phyloP scores from a whole-genome alignment of 2,888 invertebrate genomes.

The Cerceris rybyensis region DNA sequence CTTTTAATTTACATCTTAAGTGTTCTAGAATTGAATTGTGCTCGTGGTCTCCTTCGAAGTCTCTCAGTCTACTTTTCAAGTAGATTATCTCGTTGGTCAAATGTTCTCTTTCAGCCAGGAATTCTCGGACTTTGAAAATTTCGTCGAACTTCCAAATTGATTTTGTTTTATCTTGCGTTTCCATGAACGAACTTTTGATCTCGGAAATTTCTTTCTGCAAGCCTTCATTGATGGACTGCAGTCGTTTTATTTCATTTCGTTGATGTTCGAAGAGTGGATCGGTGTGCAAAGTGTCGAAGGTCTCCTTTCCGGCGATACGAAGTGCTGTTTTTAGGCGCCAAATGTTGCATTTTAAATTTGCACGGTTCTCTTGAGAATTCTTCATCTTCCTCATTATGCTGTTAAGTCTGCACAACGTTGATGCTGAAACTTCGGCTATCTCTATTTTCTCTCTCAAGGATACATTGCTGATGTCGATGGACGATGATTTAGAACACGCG shows the following conservation, averaged over 20 bases:
- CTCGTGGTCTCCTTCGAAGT: constrained; percentile 38
- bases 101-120: constrained; percentile 29
- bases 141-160: background rate
- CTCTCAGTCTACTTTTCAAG: constrained; percentile 42
- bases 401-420: constrained; percentile 53
- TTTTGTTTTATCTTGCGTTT: background rate
- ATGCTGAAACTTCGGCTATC: constrained; percentile 49
- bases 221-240: constrained; percentile 44
- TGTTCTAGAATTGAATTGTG: constrained; percentile 30
- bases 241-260: constrained; percentile 51
- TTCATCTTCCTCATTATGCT: constrained; percentile 53
- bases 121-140: constrained; percentile 22
- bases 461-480: constrained; percentile 31
- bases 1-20: constrained; percentile 47
- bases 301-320: constrained; percentile 33
- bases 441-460: constrained; percentile 46
- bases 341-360: constrained; percentile 58
- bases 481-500: constrained; percentile 22
- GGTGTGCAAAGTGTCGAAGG: constrained; percentile 24
- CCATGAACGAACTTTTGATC: constrained; percentile 36
- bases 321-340: constrained; percentile 52
- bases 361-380: constrained; percentile 57
- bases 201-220: constrained; percentile 50
- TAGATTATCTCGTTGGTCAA: constrained; percentile 57
- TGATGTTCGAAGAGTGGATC: constrained; percentile 61